Base-by-base conservation (phyloP, 2,888 invertebrate genomes). In the Drosophila testacea region DNA sequence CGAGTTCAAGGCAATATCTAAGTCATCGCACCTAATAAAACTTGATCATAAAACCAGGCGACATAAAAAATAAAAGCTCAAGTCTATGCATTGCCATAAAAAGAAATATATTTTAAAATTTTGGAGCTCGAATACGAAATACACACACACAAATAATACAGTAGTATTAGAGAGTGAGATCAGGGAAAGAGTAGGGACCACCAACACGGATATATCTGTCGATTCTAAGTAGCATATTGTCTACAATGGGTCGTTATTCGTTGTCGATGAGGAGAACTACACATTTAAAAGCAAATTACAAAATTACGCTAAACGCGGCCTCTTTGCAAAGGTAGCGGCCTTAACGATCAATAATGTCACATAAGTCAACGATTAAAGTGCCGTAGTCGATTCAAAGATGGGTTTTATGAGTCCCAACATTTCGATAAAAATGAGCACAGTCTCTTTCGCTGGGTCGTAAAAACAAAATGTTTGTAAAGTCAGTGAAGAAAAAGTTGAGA, bases 11-110 rank as follows among this genome's bases (percentile, higher is more conserved):
- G 85, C 88, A 88, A 85, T 89, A 82, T 82, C 86, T 55, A 88
- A 87, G 85, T 84, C 85, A 89, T 85, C 85, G 85, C 85, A 85
- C 85, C 89, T 85, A 65, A 85, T 85, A 85, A 85, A 84, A 85
- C 41, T 39, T 64, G 78, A 71, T 70, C 78, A 69, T 87, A 84
- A 85, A 87, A 77, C 60, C 36, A 57, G 73, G 59, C 72, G 51
- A 83, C 81, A 86, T 66, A 61, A 71, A 77, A 79, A 73, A 83
- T 86, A 86, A 83, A 83, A 83, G 83, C 83, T 81, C 73, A 70
- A 55, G 50, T 71, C 70, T 52, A 57, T 57, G 39, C 61, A 69
- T 77, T 55, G 69, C 59, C 71, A 75, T 87, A 73, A 88, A 88
- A 86, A 38, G n/a, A 68, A 68, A 71, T 75, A 87, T 69, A 50